These are phyloP conservation scores for Falco columbarius DNA, from an alignment of 2,797 vertebrate species.

Conservation along the genomic window DNA sequence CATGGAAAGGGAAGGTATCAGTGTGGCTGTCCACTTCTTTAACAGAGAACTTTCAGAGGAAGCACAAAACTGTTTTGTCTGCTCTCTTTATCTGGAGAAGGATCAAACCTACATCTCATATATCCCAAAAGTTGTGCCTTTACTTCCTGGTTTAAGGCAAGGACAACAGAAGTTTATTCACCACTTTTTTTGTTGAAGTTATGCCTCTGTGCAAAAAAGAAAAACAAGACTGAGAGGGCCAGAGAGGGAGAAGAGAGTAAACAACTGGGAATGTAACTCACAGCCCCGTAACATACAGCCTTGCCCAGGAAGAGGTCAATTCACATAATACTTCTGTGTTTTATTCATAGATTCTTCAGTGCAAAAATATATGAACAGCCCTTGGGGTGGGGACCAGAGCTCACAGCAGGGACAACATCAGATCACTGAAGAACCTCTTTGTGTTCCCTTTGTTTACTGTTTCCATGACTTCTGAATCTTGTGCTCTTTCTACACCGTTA, in stretches of 20 bases:
- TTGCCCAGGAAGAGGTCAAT: neutral
- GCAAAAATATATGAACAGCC: neutral
- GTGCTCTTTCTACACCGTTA: neutral
- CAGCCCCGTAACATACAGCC: fast-evolving
- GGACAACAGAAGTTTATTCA: neutral
- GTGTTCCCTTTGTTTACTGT: neutral
- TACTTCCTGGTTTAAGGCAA: neutral
- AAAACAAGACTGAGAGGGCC: neutral
- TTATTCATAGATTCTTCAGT: neutral
- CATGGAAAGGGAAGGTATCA: neutral
- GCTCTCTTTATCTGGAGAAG: neutral
- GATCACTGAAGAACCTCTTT: neutral
- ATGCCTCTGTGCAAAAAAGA: neutral
- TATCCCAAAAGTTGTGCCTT: neutral
- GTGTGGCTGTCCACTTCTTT: neutral
- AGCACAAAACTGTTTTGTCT: neutral
- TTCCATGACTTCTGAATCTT: neutral
- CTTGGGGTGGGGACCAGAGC: neutral
- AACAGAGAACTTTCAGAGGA: neutral
- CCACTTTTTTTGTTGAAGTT: neutral
- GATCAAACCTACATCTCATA: neutral
- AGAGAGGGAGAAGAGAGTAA: neutral
- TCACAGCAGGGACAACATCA: neutral
- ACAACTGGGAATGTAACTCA: neutral
- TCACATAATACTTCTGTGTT: neutral